These are phyloP conservation scores for Sesia bembeciformis DNA, from an alignment of 2,888 invertebrate species.

Conservation along the genomic window DNA sequence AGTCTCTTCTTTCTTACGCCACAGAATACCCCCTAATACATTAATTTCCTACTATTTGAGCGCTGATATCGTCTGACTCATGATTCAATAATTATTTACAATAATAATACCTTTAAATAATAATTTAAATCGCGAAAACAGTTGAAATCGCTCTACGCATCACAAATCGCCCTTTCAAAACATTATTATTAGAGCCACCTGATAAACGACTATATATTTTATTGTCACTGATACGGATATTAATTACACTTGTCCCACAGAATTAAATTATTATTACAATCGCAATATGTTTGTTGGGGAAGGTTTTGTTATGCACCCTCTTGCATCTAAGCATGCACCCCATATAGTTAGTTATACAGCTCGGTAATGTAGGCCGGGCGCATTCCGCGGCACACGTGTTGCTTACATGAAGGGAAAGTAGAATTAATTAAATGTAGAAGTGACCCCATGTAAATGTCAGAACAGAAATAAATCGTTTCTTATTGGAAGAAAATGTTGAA, in stretches of 20 bases:
- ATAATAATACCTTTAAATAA: too few species aligned
- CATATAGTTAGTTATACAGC: conserved; percentile 5
- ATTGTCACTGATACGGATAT: conserved; percentile 17
- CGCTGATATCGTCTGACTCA: not conserved
- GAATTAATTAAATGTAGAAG: not conserved
- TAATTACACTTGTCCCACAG: conserved; percentile 26
- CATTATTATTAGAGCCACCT: not conserved
- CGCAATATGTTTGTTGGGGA: conserved; percentile 27
- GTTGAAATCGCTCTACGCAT: too few species aligned
- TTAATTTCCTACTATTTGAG: too few species aligned
- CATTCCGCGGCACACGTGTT: conserved; percentile 62
- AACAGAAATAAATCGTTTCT: not conserved
- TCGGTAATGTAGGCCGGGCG: conserved; percentile 20
- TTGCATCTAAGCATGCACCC: conserved; percentile 18
- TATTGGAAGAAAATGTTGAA: not conserved
- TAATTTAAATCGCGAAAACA: too few species aligned
- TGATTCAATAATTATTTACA: too few species aligned
- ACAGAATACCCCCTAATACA: too few species aligned
- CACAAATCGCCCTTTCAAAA: too few species aligned
- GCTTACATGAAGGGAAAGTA: conserved; percentile 6
- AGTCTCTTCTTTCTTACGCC: too few species aligned
- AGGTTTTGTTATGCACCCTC: conserved; percentile 31
- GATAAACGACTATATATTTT: not conserved
- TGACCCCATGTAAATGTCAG: not conserved
- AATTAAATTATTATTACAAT: conserved; percentile 45